Percentiles rank a stretch among this genome's conserved stretches.
Evolutionary conservation across 2,113 vertebrate species (phyloP).

Genomic region (Drymodes brunneopygia): DNA sequence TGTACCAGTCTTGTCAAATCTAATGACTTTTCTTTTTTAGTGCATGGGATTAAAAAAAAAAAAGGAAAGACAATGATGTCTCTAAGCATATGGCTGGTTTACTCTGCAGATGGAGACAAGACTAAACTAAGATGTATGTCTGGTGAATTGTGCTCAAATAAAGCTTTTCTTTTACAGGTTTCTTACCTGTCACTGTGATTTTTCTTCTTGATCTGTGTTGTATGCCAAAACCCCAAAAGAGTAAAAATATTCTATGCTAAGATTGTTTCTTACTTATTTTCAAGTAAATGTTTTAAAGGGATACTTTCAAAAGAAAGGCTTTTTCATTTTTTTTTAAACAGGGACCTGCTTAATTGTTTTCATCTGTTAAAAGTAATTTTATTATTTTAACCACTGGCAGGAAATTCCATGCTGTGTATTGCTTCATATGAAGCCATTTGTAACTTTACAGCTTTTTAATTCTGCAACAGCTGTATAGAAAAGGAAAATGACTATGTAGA

Average conservation of each 20-base stretch:
- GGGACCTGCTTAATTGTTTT: constrained; percentile 12
- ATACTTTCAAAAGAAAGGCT: not conserved
- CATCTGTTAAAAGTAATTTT: constrained; percentile 29
- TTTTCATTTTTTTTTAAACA: not conserved
- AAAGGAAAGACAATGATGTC: constrained; percentile 25
- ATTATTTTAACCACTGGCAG: constrained; percentile 44
- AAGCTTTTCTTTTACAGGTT: not conserved
- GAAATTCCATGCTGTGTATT: constrained; percentile 14
- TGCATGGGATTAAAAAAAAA: not conserved
- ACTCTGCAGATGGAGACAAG: not conserved
- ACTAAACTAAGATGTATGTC: not conserved
- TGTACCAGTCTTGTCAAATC: constrained; percentile 61
- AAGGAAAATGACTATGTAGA: constrained; percentile 22
- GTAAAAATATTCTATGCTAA: not conserved
- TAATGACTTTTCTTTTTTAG: constrained; percentile 44
- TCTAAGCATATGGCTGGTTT: constrained; percentile 17
- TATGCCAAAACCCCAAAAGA: not conserved
- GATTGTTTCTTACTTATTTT: not conserved
- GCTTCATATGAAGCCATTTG: constrained; percentile 34
- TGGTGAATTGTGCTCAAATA: not conserved
- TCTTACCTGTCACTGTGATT: constrained; percentile 15
- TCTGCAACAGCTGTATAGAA: constrained; percentile 39
- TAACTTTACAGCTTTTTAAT: constrained; percentile 56
- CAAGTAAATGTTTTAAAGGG: not conserved
- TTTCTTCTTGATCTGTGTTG: not conserved